Conservation (phyloP, 2,113 vertebrate species). For the Rafetus swinhoei region DNA sequence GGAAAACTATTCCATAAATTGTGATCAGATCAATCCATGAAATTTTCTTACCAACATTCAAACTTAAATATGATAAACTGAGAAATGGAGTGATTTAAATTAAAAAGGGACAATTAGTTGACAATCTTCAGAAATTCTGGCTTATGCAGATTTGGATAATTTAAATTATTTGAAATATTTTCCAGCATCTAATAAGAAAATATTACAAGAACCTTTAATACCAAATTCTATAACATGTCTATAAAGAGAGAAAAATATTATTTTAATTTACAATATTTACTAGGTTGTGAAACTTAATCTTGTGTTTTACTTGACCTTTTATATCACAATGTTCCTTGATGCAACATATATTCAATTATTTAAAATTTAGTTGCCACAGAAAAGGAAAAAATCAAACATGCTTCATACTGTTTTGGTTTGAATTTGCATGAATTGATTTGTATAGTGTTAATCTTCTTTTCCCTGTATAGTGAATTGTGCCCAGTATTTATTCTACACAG, state of each 20-base stretch:
- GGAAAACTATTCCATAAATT: background rate
- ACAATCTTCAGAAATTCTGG: background rate
- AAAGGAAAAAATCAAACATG: background rate
- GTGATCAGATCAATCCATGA: background rate
- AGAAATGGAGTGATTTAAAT: background rate
- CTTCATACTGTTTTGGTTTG: background rate
- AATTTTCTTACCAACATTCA: background rate
- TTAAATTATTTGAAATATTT: background rate
- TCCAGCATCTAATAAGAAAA: background rate
- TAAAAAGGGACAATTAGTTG: background rate
- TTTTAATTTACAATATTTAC: background rate
- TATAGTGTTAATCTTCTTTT: background rate
- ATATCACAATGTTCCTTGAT: background rate
- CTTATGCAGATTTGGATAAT: background rate
- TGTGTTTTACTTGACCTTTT: background rate
- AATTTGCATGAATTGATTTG: background rate
- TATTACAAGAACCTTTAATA: background rate
- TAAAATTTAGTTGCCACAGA: background rate
- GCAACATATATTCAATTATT: background rate
- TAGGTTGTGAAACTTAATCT: background rate
- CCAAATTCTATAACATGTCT: background rate
- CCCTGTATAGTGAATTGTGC: background rate
- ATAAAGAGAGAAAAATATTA: background rate
- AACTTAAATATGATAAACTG: background rate
- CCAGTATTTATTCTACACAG: background rate